Evolutionary conservation across 2,888 invertebrate species (phyloP).

Genomic region (Argyresthia albistria): DNA sequence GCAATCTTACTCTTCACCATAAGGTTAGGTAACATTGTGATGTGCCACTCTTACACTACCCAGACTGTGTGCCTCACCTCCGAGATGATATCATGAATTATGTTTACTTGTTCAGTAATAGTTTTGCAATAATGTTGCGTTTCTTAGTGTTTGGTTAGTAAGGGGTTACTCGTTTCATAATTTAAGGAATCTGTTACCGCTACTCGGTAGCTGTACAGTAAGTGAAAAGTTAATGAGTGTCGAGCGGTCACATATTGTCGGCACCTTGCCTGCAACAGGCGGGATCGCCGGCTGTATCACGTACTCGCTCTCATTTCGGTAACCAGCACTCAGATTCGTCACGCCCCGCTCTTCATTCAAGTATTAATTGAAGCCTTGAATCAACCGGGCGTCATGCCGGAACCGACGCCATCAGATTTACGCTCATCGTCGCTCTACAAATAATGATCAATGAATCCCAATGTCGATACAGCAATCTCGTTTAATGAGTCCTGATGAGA

Average conservation of each 20-base stretch:
- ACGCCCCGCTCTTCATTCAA: constrained; percentile 25
- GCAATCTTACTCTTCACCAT: constrained; percentile 18
- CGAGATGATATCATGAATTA: background rate
- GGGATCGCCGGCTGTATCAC: constrained; percentile 12
- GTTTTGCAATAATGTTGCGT: no score
- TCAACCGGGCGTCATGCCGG: background rate
- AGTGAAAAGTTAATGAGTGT: no score
- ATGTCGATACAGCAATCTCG: constrained; percentile 36
- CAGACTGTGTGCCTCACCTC: background rate
- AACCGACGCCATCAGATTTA: background rate
- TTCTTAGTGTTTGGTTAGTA: no score
- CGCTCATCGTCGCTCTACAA: background rate
- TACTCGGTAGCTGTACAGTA: no score
- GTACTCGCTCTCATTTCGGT: constrained; percentile 32
- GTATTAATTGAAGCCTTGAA: constrained; percentile 34
- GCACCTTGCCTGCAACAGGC: no score
- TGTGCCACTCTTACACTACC: background rate
- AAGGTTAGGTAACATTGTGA: constrained; percentile 26
- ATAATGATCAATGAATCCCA: constrained; percentile 30
- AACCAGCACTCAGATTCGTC: constrained; percentile 33
- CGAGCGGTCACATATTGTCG: no score
- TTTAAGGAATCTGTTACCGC: no score
- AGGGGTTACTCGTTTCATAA: no score
- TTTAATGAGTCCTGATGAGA: constrained; percentile 45
- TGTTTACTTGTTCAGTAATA: no score